Evolutionary conservation across 2,797 vertebrate species (phyloP), one percentile per base, ranked within the genome.

Genomic region (Fistularia commersonii): DNA sequence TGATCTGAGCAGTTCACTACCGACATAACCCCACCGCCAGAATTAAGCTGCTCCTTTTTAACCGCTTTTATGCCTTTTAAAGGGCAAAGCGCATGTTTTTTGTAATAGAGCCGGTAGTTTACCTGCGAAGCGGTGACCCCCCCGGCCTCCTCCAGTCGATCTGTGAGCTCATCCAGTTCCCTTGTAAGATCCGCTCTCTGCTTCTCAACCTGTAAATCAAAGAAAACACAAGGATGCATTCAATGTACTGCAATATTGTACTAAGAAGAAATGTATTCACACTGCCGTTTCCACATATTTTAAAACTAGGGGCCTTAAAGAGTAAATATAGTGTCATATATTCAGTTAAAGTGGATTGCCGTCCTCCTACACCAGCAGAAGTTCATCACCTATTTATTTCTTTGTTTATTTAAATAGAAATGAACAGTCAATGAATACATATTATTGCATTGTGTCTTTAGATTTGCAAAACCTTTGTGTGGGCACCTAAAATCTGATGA

Each of bases 101-200:
- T 44, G 11, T 44, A 23, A 8, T 10, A 6, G 8, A 36, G 10
- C 32, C 8, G 12, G 3, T 32, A 10, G 10, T 51, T 63, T 49
- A 92, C 91, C 88, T 93, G 92, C 11, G 92, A 90, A 53, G 90
- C 84, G 0, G 87, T 88, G 60, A 85, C 74, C 6, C 92, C 91
- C 12, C 91, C 91, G n/a, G 87, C 89, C 66, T 93, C 92, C 74
- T 93, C 92, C 45, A 93, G 82, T 8, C 88, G 77, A 64, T 93
- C 91, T 1, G 90, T 92, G 51, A 93, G 84, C 36, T 92, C 91
- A 8, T 93, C 91, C 32, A 93, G 81, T 35, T 93, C 92, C 57
- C 87, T 87, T 61, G 76, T 87, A 2, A 93, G 78, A 54, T 93
- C 92, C 41, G 86, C 72, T 12, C 92, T 79, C 65, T 93, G 92